These are phyloP conservation scores for Barbus barbus DNA, from an alignment of 2,113 vertebrate species.

Conservation along the genomic window DNA sequence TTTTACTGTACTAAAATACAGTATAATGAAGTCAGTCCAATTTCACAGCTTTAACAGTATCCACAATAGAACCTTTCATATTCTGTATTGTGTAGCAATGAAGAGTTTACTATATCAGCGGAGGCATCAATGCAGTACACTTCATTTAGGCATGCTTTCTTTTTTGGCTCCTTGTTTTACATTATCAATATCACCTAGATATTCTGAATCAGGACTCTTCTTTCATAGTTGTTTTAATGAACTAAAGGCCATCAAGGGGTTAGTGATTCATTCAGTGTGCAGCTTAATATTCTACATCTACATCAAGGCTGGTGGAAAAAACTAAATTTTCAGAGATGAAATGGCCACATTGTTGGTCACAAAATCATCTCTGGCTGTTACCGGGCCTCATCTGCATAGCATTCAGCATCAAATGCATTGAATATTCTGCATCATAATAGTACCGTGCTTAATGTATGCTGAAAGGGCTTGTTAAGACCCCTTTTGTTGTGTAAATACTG, in stretches of 20 bases:
- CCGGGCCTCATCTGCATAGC: constrained; percentile 55
- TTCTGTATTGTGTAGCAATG: background rate
- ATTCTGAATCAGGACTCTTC: background rate
- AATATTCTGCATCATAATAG: constrained; percentile 60
- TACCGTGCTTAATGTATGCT: constrained; percentile 7
- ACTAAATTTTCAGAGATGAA: constrained; percentile 5
- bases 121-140: background rate
- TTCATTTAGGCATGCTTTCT: background rate
- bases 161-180: background rate
- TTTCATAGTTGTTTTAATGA: background rate
- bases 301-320: constrained; percentile 6
- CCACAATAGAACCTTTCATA: background rate
- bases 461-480: constrained; percentile 45
- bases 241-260: background rate
- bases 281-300: background rate
- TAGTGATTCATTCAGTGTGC: background rate
- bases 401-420: constrained; percentile 41
- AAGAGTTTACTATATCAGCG: background rate
- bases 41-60: background rate
- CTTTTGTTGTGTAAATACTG: constrained; percentile 70
- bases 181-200: background rate
- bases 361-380: constrained; percentile 20
- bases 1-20: too few relatives aligned
- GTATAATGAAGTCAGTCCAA: background rate
- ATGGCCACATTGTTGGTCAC: background rate